A percentile compares a stretch with the other conserved stretches of the same genome.
phyloP scores from a whole-genome alignment of 2,888 invertebrate genomes.

The Spisula subtruncata region DNA sequence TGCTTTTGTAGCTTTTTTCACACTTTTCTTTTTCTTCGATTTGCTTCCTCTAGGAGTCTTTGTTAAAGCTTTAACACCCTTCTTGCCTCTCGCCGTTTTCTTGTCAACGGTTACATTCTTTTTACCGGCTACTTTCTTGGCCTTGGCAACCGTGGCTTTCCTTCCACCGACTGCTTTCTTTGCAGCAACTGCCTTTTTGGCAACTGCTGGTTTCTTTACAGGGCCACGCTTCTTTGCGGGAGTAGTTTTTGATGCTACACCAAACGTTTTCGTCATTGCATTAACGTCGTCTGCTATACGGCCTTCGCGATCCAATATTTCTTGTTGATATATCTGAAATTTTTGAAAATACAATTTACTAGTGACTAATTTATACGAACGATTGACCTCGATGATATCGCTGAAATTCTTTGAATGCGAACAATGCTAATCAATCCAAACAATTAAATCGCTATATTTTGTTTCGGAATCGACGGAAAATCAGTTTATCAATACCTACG shows the following conservation, averaged over 20 bases:
- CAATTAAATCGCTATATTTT: no score
- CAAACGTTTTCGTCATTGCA: no score
- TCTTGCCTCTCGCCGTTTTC: background rate
- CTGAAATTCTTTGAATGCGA: no score
- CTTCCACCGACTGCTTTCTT: background rate
- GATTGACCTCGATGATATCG: no score
- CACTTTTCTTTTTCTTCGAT: background rate
- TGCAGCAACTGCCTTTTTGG: background rate
- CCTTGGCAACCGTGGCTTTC: background rate
- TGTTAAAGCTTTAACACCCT: slow-evolving; percentile 29
- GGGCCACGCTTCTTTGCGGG: slow-evolving; percentile 21
- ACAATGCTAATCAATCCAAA: no score
- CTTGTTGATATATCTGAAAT: slow-evolving; percentile 70
- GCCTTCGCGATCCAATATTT: slow-evolving; percentile 63
- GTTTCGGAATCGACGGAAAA: no score
- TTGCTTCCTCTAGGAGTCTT: slow-evolving; percentile 27
- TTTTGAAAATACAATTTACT: no score
- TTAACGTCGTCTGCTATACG: slow-evolving; percentile 44
- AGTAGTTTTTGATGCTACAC: background rate
- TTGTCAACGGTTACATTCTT: background rate
- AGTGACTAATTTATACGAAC: no score
- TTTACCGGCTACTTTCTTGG: background rate
- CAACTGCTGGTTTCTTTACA: background rate
- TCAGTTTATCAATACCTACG: no score
- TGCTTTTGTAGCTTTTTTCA: slow-evolving; percentile 25